A percentile compares a stretch with the other conserved stretches of the same genome.
These are phyloP conservation scores for Corvus hawaiiensis DNA, from an alignment of 2,113 vertebrate genomes.

Conservation along the genomic window DNA sequence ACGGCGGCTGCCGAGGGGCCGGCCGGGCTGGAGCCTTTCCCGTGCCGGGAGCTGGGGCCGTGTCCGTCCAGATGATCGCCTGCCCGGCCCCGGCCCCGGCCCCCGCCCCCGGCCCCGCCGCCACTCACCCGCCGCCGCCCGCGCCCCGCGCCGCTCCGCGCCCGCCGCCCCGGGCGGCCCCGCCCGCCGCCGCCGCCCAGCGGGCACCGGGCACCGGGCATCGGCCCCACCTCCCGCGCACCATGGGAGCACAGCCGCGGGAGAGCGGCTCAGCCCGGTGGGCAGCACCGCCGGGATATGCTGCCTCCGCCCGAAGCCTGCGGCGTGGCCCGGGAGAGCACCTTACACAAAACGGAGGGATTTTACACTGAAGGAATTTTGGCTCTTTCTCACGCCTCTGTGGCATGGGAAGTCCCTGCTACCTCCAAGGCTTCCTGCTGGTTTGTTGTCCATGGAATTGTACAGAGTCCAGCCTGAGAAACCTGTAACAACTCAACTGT, in stretches of 20 bases:
- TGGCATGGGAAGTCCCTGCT: not conserved
- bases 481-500: not conserved
- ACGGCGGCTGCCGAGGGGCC: not conserved
- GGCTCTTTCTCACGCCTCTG: not conserved
- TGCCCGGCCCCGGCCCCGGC: not conserved
- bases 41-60: not conserved
- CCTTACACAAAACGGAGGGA: accelerated
- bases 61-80: not conserved
- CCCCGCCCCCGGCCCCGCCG: not conserved
- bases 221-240: not conserved
- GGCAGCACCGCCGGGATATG: not conserved
- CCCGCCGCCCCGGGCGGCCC: not conserved
- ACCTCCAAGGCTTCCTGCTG: not conserved
- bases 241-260: not conserved
- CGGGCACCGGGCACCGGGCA: not conserved
- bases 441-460: not conserved
- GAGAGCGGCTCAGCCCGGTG: not conserved
- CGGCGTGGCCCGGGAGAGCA: not conserved
- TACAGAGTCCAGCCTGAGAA: not conserved
- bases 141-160: not conserved
- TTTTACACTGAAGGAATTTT: not conserved
- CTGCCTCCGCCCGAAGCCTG: not conserved
- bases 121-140: not conserved
- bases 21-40: not conserved
- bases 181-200: not conserved